phyloP scores from a whole-genome alignment of 2,888 invertebrate species.

The Strigamia crassipes region DNA sequence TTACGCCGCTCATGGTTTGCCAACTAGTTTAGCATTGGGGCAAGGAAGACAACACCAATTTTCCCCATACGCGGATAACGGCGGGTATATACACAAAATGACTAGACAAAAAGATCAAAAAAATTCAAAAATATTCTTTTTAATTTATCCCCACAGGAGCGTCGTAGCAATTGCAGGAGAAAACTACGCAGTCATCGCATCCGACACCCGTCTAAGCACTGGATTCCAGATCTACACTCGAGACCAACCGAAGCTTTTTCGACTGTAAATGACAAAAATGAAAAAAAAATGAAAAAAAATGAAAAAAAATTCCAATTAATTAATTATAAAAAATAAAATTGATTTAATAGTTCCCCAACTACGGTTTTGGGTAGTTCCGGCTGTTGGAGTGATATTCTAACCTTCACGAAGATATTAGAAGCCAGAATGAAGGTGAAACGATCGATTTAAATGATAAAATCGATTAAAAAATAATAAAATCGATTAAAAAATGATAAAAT shows the following conservation, averaged over 20 bases:
- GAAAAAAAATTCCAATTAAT: not conserved
- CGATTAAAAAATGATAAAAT: too few species aligned
- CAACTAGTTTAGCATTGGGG: not conserved
- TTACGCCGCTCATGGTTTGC: constrained; percentile 33
- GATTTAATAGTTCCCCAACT: constrained; percentile 66
- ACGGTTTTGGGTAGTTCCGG: constrained; percentile 94
- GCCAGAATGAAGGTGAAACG: constrained; percentile 77
- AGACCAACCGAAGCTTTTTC: constrained; percentile 84
- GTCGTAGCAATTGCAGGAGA: constrained; percentile 94
- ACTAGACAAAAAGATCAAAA: not conserved
- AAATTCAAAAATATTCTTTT: constrained; percentile 18
- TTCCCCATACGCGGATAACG: constrained; percentile 75
- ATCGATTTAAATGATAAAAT: not conserved
- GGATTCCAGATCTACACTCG: constrained; percentile 90
- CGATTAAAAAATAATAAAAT: constrained; percentile 49
- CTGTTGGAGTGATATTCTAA: constrained; percentile 96
- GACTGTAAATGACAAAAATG: constrained; percentile 62
- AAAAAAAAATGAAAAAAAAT: too few species aligned
- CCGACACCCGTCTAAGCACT: constrained; percentile 89
- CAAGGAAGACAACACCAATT: constrained; percentile 59
- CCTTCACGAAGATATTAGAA: constrained; percentile 79
- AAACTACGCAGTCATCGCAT: constrained; percentile 91
- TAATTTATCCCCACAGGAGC: constrained; percentile 68
- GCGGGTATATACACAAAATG: constrained; percentile 66
- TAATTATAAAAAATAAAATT: too few species aligned